Percentiles rank a stretch among this genome's conserved stretches.
Conservation (phyloP, 2,113 vertebrate genomes). For the Tauraco erythrolophus region DNA sequence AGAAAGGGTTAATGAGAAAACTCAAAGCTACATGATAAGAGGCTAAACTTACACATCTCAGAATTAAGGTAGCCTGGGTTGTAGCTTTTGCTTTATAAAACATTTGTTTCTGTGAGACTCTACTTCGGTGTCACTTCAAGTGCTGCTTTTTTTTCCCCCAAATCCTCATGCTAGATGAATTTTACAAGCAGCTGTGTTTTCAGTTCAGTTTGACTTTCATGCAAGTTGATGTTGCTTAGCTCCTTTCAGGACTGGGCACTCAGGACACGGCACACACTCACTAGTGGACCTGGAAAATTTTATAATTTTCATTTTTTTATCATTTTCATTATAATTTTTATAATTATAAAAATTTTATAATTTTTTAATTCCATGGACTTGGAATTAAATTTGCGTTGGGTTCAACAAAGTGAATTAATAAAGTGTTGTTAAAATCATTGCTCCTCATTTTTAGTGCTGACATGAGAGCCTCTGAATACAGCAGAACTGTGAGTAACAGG, state of each 20-base stretch:
- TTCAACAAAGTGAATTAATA: background rate
- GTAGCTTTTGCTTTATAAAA: background rate
- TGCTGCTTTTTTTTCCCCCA: background rate
- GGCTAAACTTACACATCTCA: background rate
- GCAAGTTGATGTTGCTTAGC: background rate
- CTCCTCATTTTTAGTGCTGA: background rate
- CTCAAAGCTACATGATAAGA: background rate
- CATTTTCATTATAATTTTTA: too few species aligned
- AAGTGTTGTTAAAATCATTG: background rate
- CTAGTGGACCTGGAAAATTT: background rate
- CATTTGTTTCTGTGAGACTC: background rate
- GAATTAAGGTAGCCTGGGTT: background rate
- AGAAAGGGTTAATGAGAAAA: background rate
- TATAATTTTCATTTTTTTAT: too few species aligned
- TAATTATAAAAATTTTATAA: too few species aligned
- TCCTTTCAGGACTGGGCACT: background rate
- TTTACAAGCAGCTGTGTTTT: background rate
- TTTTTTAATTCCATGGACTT: too few species aligned
- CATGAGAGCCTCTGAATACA: background rate
- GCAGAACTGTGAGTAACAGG: background rate
- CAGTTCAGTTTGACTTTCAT: background rate
- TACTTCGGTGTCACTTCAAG: background rate
- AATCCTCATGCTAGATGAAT: background rate
- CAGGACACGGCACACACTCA: rapidly evolving
- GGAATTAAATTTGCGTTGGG: background rate